Conservation (phyloP, 2,888 invertebrate species). For the Bibio marci region DNA sequence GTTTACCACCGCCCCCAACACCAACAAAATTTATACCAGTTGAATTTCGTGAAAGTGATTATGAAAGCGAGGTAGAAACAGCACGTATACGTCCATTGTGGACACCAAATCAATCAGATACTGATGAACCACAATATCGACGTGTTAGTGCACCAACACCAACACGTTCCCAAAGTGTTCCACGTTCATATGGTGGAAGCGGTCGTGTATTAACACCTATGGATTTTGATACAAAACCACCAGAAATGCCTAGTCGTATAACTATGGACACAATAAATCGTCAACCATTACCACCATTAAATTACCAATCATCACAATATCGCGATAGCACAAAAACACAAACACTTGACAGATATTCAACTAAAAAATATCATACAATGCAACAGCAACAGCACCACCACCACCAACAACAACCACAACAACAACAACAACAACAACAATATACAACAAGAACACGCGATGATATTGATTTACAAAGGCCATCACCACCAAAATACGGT, state of each 20-base stretch:
- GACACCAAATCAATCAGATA: slow-evolving; percentile 41
- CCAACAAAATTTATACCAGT: slow-evolving; percentile 48
- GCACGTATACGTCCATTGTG: slow-evolving; percentile 42
- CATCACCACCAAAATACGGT: slow-evolving; percentile 41
- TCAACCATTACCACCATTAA: slow-evolving; percentile 3
- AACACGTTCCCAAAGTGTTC: slow-evolving; percentile 33
- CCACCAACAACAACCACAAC: slow-evolving; percentile 11
- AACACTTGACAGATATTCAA: slow-evolving; percentile 21
- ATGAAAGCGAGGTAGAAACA: slow-evolving; percentile 48
- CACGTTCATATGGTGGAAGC: slow-evolving; percentile 23
- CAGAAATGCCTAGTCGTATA: slow-evolving; percentile 4
- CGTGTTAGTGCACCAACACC: slow-evolving; percentile 40
- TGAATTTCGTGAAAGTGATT: slow-evolving; percentile 48
- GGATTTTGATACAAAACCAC: slow-evolving; percentile 36
- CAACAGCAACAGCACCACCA: slow-evolving; percentile 7
- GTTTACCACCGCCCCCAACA: slow-evolving; percentile 33
- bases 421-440: slow-evolving; percentile 9
- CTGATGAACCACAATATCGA: slow-evolving; percentile 38
- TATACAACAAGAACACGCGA: slow-evolving; percentile 15
- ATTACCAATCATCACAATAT: slow-evolving; percentile 8
- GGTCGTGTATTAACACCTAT: slow-evolving; percentile 39
- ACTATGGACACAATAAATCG: not conserved
- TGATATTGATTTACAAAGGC: slow-evolving; percentile 32
- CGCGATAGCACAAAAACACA: slow-evolving; percentile 15
- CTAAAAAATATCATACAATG: slow-evolving; percentile 11